These are phyloP conservation scores for Portevinia maculata DNA, from an alignment of 2,888 invertebrate genomes.

Conservation along the genomic window DNA sequence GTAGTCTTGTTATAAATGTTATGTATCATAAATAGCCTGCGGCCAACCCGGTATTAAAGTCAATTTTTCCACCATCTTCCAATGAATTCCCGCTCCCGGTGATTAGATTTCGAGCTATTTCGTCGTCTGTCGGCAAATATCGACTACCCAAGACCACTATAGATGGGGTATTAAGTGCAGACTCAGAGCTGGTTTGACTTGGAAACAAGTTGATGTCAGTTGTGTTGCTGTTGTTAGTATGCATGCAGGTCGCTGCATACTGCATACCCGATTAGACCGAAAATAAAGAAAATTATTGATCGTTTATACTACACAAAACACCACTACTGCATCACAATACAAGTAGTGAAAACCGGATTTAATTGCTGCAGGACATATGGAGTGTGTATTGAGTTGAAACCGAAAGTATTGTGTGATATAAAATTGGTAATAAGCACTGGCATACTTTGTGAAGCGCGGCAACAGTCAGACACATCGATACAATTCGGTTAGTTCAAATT, in stretches of 20 bases:
- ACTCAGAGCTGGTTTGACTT: conserved; percentile 41
- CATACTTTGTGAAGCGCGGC: conserved; percentile 2
- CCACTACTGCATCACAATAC: conserved; percentile 24
- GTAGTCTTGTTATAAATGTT: conserved; percentile 48
- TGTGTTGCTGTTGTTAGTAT: conserved; percentile 14
- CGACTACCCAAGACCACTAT: conserved; percentile 14
- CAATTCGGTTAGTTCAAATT: conserved; percentile 19
- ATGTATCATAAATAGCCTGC: conserved; percentile 15
- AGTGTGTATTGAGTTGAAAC: conserved; percentile 53
- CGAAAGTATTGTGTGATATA: conserved; percentile 63
- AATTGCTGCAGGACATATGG: conserved; percentile 33
- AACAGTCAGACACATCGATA: conserved; percentile 11
- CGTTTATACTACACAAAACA: conserved; percentile 15
- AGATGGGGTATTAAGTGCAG: conserved; percentile 18
- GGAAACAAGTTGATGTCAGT: conserved; percentile 12
- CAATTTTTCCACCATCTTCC: conserved; percentile 41
- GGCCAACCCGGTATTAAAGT: conserved; percentile 37
- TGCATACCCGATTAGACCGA: conserved; percentile 52
- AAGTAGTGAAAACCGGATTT: conserved; percentile 46
- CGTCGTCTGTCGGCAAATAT: conserved; percentile 48
- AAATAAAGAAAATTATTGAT: conserved; percentile 47
- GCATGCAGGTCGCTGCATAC: conserved; percentile 8
- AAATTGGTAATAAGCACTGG: conserved; percentile 39
- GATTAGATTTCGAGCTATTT: conserved; percentile 48
- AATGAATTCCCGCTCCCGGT: conserved; percentile 28